Conservation (phyloP, 2,888 invertebrate genomes). For the Drosophila greeni region DNA sequence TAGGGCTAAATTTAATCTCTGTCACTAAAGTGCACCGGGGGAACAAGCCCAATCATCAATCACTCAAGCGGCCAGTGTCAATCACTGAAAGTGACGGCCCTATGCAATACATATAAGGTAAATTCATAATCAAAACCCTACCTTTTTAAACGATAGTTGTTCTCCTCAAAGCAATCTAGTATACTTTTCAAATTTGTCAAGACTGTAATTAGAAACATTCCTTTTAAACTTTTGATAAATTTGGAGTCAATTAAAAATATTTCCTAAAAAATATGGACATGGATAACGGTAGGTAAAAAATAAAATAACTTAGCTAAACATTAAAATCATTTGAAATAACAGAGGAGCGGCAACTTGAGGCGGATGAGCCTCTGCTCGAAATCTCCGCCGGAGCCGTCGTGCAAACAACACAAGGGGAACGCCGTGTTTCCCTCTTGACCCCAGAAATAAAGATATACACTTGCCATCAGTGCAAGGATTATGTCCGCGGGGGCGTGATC, state of each 20-base stretch:
- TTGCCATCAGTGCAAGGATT: no score
- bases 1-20: slow-evolving; percentile 33
- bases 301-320: no score
- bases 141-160: no score
- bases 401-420: no score
- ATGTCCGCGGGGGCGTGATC: no score
- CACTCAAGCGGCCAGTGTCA: slow-evolving; percentile 42
- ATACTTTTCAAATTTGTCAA: not conserved
- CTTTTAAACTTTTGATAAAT: not conserved
- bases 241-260: not conserved
- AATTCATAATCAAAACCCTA: no score
- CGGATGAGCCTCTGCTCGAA: not conserved
- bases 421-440: no score
- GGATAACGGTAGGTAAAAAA: not conserved
- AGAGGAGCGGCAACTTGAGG: not conserved
- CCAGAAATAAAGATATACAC: no score
- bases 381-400: no score
- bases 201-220: not conserved
- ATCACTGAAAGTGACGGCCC: no score
- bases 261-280: not conserved
- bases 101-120: no score
- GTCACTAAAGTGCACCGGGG: slow-evolving; percentile 18
- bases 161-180: not conserved
- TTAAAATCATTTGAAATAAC: not conserved
- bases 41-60: slow-evolving; percentile 40